Base-by-base conservation (phyloP, 2,113 vertebrate species). In the Alethe diademata region DNA sequence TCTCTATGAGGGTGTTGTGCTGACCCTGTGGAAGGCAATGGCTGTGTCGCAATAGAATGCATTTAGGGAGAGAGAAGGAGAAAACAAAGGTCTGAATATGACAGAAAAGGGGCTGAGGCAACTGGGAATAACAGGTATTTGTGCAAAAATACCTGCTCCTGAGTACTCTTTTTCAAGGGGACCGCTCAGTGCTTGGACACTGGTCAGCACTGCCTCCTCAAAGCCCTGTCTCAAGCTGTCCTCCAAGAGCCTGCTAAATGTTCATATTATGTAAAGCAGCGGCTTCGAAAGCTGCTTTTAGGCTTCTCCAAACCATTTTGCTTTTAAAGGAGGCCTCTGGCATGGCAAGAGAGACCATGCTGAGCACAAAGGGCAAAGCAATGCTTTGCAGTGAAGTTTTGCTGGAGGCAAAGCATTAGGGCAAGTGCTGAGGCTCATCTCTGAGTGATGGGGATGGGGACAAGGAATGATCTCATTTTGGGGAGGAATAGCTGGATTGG, bases 1-100 rank as follows among this genome's bases (percentile, higher is more conserved):
- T 20, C 43, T 61, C 47, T 61, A 0, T 12, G 19, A 53, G 19
- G 1, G 0, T 40, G 8, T 33, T 0, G 2, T 13, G 6, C 17
- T 78, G 54, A 12, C 24, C 17, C 45, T 8, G 29, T 23, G 69
- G 45, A 51, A 51, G 36, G 36, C 47, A 70, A 33, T 0, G 0
- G 38, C 58, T 25, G 4, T 4, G 7, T 29, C 64, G 54, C 1
- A 9, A 9, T 1, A 4, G 48, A 19, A 54, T 14, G 58, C 19
- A 11, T 28, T 81, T 51, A 56, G 50, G 33, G 33, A 57, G 12
- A 47, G 35, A 24, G 33, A 16, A 3, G 1, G 4, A 5, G 6
- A 4, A 5, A 11, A 12, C 11, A 47, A 64, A n/a, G 13, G 29
- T 5, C 19, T 89, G 36, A 76, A 31, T 35, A 31, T 31, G 64